These are phyloP conservation scores for Melanargia galathea DNA, from an alignment of 2,888 invertebrate genomes.

Conservation along the genomic window DNA sequence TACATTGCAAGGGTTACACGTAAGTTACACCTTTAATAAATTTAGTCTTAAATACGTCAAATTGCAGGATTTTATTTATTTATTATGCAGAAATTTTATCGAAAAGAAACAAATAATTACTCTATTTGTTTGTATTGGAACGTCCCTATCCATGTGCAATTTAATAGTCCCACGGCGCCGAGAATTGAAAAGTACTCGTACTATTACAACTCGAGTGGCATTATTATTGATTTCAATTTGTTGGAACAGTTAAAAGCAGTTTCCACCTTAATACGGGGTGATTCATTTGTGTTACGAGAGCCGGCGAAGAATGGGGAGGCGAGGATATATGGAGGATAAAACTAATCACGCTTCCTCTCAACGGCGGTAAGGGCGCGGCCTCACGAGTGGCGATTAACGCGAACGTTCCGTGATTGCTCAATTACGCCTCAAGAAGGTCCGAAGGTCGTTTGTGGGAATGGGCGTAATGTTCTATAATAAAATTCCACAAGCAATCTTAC, in stretches of 20 bases:
- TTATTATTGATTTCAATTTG: conserved; percentile 51
- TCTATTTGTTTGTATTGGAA: neutral
- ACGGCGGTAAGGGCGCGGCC: conserved; percentile 47
- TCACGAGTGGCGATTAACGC: conserved; percentile 27
- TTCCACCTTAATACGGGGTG: conserved; percentile 51
- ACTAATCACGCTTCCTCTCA: conserved; percentile 79
- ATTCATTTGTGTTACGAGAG: conserved; percentile 64
- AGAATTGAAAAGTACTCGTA: conserved; percentile 29
- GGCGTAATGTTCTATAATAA: too few relatives aligned
- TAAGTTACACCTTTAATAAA: too few relatives aligned
- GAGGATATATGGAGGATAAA: conserved; percentile 62
- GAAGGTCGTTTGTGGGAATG: too few relatives aligned
- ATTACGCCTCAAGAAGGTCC: too few relatives aligned
- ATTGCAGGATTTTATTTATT: too few relatives aligned
- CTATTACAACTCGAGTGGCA: conserved; percentile 38
- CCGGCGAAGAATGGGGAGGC: conserved; percentile 59
- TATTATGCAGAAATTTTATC: too few relatives aligned
- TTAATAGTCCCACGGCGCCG: conserved; percentile 30
- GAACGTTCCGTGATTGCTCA: too few relatives aligned
- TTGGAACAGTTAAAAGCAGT: conserved; percentile 49
- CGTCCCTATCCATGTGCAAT: conserved; percentile 20
- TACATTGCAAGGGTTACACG: too few relatives aligned
- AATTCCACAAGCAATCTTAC: too few relatives aligned
- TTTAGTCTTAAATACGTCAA: too few relatives aligned
- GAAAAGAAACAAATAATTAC: neutral